Percentiles rank a stretch among this genome's conserved stretches.
phyloP scores from a whole-genome alignment of 2,113 vertebrate genomes.

The Dunckerocampus dactyliophorus region DNA sequence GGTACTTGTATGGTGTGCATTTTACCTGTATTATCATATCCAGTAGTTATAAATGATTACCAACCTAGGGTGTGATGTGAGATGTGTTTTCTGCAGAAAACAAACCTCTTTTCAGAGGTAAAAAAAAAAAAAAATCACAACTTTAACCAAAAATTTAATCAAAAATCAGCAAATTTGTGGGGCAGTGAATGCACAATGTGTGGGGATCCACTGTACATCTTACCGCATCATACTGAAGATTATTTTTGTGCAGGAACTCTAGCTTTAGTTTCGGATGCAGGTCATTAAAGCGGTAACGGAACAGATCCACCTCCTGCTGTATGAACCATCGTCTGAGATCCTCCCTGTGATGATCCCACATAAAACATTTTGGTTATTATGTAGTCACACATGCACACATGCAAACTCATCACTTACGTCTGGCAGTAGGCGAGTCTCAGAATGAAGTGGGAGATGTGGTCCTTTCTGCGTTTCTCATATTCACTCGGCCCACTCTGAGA shows the following conservation, averaged over 20 bases:
- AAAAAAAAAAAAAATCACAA: too few relatives aligned
- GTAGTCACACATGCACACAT: background rate
- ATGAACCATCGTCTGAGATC: conserved; percentile 97
- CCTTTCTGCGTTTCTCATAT: conserved; percentile 84
- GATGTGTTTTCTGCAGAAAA: too few relatives aligned
- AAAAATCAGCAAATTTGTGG: too few relatives aligned
- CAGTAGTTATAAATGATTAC: too few relatives aligned
- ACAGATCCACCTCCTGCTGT: conserved; percentile 96
- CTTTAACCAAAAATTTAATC: too few relatives aligned
- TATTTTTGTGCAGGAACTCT: conserved; percentile 81
- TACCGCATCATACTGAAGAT: conserved; percentile 85
- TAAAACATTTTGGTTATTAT: conserved; percentile 1
- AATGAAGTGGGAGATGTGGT: conserved; percentile 98
- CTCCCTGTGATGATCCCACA: conserved; percentile 73
- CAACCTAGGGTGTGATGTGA: too few relatives aligned
- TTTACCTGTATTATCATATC: too few relatives aligned
- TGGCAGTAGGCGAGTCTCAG: conserved; percentile 96
- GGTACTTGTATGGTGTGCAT: too few relatives aligned
- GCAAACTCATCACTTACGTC: conserved; percentile 78
- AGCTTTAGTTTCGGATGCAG: conserved; percentile 69
- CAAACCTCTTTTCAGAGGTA: too few relatives aligned
- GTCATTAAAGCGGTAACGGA: conserved; percentile 83
- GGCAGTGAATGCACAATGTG: too few relatives aligned
- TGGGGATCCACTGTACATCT: conserved; percentile 37
- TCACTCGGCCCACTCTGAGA: conserved; percentile 39